phyloP scores from a whole-genome alignment of 2,888 invertebrate species.

The Orchesellides sinensis region DNA sequence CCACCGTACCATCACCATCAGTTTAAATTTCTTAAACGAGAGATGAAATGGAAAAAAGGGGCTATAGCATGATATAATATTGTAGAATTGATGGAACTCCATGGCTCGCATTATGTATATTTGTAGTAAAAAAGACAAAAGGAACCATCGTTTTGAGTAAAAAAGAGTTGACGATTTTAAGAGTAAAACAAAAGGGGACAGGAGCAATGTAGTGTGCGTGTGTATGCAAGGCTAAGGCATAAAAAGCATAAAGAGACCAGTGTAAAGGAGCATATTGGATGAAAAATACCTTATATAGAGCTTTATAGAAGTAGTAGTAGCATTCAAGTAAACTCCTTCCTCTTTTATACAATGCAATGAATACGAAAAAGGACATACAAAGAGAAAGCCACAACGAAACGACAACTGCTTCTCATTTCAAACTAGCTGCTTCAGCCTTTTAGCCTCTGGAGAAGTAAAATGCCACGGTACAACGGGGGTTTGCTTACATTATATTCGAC shows the following conservation, averaged over 20 bases:
- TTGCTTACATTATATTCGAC: background rate
- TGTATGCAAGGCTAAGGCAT: background rate
- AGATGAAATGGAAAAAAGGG: slow-evolving; percentile 48
- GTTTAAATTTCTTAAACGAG: slow-evolving; percentile 34
- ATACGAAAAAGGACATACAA: slow-evolving; percentile 45
- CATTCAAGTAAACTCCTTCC: slow-evolving; percentile 50
- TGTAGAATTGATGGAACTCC: slow-evolving; percentile 29
- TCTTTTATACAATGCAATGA: slow-evolving; percentile 50
- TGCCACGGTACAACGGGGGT: background rate
- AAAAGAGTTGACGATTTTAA: slow-evolving; percentile 42
- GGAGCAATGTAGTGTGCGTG: background rate
- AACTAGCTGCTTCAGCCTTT: background rate
- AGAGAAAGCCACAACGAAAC: slow-evolving; percentile 46
- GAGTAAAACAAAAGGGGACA: slow-evolving; percentile 25
- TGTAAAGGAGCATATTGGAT: background rate
- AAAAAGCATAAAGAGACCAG: no score
- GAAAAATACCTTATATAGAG: background rate
- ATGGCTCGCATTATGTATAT: background rate
- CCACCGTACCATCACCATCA: background rate
- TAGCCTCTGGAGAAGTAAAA: background rate
- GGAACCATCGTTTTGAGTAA: slow-evolving; percentile 29
- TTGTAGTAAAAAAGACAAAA: slow-evolving; percentile 32
- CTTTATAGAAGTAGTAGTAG: slow-evolving; percentile 17
- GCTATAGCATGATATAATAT: slow-evolving; percentile 8
- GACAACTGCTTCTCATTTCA: slow-evolving; percentile 30